Evolutionary conservation across 2,797 vertebrate genomes (phyloP), one percentile per base, ranked within the genome.

Genomic region (Sylvilagus floridanus): DNA sequence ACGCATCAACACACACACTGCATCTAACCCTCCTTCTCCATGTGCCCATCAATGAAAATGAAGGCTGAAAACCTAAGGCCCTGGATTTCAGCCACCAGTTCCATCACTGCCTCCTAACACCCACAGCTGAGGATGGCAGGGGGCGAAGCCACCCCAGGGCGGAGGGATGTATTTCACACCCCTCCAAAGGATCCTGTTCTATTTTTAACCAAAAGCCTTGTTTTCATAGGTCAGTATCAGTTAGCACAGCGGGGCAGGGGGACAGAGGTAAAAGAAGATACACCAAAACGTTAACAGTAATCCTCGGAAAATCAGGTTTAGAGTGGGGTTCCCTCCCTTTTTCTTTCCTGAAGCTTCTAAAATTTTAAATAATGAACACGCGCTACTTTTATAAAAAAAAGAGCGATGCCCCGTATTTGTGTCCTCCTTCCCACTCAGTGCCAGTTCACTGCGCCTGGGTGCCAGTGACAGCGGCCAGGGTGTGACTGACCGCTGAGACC

Each of bases 391-490:
- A 42, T 52, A 91, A 66, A 17, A 81, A 83, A 57, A 54, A 73
- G 78, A 91, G 95, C 17, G 21, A 69, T 42, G 77, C 42, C 28
- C 42, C 66, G 1, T 65, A 42, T 65, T 76, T 96, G 84, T 69
- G 68, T 42, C 42, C 60, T 28, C 50, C 65, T 57, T 91, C 72
- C 87, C 65, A 63, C 69, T 26, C 30, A 17, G 14, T 93, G 86
- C 60, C 88, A 57, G 88, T 94, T 94, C 62, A 8, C 22, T 66
- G 71, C 81, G 79, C 65, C 54, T 82, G n/a, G 71, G 69, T 54
- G 91, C 81, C 89, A 96, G 91, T 37, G 52, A 76, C 26, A 77
- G 79, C 96, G 92, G 83, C 86, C 57, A 26, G 28, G 54, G 50
- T 60, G 57, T 87, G 50, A 81, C 35, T 42, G 84, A 82, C 54